A percentile compares a stretch with the other conserved stretches of the same genome.
These are phyloP conservation scores for Frankliniella intonsa DNA, from an alignment of 2,888 invertebrate species.

Conservation along the genomic window DNA sequence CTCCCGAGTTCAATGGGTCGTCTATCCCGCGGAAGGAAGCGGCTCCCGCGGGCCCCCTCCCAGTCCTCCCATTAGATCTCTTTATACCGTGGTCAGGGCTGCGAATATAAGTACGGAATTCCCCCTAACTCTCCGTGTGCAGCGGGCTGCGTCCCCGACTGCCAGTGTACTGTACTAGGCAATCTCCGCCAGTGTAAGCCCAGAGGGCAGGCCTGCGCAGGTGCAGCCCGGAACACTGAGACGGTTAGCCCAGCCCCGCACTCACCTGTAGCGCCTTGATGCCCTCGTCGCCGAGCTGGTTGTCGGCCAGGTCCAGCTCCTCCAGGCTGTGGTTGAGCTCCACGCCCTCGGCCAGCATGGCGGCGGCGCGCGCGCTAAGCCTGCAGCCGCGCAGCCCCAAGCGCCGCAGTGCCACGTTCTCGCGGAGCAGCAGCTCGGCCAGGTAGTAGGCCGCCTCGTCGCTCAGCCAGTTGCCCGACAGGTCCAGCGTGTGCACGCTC, in stretches of 20 bases:
- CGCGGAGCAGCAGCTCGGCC: slow-evolving; percentile 5
- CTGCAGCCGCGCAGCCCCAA: not conserved
- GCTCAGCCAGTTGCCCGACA: slow-evolving; percentile 4
- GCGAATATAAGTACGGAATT: too few relatives aligned
- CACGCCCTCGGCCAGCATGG: slow-evolving; percentile 38
- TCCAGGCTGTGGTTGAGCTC: slow-evolving; percentile 46
- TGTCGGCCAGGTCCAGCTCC: slow-evolving; percentile 53
- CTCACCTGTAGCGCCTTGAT: not conserved
- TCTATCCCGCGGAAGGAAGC: too few relatives aligned
- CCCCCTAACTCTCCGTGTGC: too few relatives aligned
- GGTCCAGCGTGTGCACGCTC: slow-evolving; percentile 13
- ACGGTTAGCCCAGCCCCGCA: not conserved
- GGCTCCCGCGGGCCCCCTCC: too few relatives aligned
- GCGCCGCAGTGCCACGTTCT: slow-evolving; percentile 1
- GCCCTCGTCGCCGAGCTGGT: slow-evolving; percentile 47
- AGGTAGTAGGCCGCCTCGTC: not conserved
- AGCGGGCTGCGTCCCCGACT: too few relatives aligned
- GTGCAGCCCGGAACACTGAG: too few relatives aligned
- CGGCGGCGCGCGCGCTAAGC: not conserved
- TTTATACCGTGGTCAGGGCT: too few relatives aligned
- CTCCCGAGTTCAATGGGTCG: too few relatives aligned
- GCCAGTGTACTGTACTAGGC: too few relatives aligned
- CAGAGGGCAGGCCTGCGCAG: not conserved
- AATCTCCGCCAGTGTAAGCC: too few relatives aligned
- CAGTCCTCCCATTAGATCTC: too few relatives aligned